Evolutionary conservation across 2,113 vertebrate genomes (phyloP).

Genomic region (Rhabdornis inornatus): DNA sequence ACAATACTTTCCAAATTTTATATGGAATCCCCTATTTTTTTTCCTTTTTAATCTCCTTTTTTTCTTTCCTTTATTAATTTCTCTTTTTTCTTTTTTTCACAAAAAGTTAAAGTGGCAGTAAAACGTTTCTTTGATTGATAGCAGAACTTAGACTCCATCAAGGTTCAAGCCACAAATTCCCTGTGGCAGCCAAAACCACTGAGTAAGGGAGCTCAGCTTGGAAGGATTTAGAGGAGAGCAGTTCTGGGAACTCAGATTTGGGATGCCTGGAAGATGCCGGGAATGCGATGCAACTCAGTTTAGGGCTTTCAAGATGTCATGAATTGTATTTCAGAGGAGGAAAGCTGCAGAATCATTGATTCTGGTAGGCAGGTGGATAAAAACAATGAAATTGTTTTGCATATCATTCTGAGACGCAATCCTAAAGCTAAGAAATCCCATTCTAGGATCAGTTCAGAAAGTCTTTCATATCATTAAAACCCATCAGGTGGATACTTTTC

Average conservation of each 20-base stretch:
- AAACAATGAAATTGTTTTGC: not conserved
- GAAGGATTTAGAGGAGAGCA: not conserved
- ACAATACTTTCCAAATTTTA: not conserved
- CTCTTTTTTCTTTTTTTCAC: not conserved
- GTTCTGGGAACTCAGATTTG: slow-evolving; percentile 16
- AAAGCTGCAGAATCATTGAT: not conserved
- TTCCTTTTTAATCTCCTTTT: too few relatives aligned
- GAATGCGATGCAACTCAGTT: not conserved
- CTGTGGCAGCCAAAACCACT: slow-evolving; percentile 12
- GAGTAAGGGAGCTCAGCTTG: not conserved
- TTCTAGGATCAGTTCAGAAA: not conserved
- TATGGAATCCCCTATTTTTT: not conserved
- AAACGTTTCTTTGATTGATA: not conserved
- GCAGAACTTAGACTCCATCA: not conserved
- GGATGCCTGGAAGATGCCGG: slow-evolving; percentile 1
- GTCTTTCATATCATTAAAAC: not conserved
- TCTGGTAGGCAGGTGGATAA: not conserved
- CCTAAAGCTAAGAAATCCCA: not conserved
- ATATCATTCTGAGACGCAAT: not conserved
- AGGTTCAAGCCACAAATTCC: not conserved
- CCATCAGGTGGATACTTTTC: not conserved
- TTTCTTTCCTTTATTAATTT: not conserved
- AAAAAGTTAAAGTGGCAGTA: not conserved
- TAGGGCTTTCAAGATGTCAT: not conserved
- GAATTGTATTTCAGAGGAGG: not conserved